These are phyloP conservation scores for Prunella strophiata DNA, from an alignment of 2,797 vertebrate genomes.

Conservation along the genomic window DNA sequence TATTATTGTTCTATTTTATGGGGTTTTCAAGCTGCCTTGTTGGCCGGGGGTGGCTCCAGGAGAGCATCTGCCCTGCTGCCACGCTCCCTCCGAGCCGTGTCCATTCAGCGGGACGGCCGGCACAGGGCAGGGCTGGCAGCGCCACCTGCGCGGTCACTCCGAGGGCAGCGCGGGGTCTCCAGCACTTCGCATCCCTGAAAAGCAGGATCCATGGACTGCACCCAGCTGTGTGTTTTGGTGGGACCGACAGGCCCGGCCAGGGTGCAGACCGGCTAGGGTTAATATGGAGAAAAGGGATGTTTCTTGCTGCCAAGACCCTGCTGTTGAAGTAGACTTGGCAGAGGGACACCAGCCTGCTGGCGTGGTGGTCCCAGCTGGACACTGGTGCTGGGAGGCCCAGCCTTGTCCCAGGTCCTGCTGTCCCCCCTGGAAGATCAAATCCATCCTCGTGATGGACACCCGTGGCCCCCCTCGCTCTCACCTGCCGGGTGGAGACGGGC, in stretches of 20 bases:
- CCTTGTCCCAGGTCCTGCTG: not conserved
- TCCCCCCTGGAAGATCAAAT: not conserved
- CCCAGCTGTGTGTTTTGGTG: not conserved
- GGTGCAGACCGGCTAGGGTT: not conserved
- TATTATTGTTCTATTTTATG: not conserved
- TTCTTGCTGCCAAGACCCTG: not conserved
- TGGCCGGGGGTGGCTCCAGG: not conserved
- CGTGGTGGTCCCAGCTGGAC: not conserved
- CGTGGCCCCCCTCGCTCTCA: not conserved
- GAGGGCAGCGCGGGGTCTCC: fast-evolving
- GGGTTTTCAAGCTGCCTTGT: not conserved
- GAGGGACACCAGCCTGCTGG: not conserved
- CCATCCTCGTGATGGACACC: fast-evolving
- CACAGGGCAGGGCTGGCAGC: not conserved
- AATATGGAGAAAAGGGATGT: fast-evolving
- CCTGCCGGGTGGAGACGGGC: not conserved
- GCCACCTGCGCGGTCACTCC: fast-evolving
- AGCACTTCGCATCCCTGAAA: fast-evolving
- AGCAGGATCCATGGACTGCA: fast-evolving
- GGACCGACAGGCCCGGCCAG: not conserved
- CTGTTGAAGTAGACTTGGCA: not conserved
- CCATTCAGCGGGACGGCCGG: not conserved
- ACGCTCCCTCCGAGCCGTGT: fast-evolving
- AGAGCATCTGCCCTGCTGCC: not conserved
- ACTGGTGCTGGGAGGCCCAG: fast-evolving